These are phyloP conservation scores for Epiblema foenella DNA, from an alignment of 2,888 invertebrate species.

Conservation along the genomic window DNA sequence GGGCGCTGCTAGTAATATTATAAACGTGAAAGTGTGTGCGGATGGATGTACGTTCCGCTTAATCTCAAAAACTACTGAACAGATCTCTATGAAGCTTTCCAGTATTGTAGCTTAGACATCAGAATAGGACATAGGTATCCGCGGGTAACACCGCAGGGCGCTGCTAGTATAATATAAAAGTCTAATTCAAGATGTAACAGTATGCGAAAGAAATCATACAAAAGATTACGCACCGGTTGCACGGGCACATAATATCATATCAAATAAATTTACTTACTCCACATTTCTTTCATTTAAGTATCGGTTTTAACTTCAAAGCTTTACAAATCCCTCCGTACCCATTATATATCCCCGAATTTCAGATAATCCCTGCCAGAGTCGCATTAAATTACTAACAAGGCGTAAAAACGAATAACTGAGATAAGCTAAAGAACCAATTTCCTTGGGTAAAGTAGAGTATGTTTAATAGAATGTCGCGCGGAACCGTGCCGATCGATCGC, in stretches of 20 bases:
- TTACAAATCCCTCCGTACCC: constrained; percentile 14
- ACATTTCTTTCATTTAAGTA: neutral
- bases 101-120: no score
- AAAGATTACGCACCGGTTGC: no score
- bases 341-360: constrained; percentile 18
- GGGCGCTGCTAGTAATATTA: no score
- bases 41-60: no score
- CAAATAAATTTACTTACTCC: neutral
- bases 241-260: neutral
- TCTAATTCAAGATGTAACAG: no score
- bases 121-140: no score
- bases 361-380: constrained; percentile 30
- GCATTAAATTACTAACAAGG: constrained; percentile 43
- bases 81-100: no score
- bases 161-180: no score
- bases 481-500: constrained; percentile 30
- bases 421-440: constrained; percentile 47
- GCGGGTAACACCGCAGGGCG: no score
- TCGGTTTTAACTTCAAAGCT: constrained; percentile 20
- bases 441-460: constrained; percentile 45
- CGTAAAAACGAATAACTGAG: constrained; percentile 44
- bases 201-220: no score
- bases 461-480: constrained; percentile 45
- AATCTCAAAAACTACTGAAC: no score
- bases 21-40: no score